phyloP scores from a whole-genome alignment of 2,797 vertebrate genomes.

The Melanotaenia maccullochi region DNA sequence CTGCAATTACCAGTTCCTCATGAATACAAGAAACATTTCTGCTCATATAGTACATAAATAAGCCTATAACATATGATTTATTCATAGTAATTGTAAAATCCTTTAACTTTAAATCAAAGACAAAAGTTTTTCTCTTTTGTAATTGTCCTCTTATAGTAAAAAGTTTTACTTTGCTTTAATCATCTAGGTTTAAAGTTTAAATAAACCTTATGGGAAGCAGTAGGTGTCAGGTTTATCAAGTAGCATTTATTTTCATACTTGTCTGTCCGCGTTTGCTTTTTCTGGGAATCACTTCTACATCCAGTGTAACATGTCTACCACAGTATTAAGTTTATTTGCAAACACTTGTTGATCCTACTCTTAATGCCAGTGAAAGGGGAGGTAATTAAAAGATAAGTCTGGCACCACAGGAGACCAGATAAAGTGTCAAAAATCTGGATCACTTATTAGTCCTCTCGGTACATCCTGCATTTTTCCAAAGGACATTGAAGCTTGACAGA shows the following conservation, averaged over 20 bases:
- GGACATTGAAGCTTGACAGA: conserved; percentile 37
- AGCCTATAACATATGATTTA: not conserved
- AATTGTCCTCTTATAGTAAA: not conserved
- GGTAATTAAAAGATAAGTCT: conserved; percentile 32
- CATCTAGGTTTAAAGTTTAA: not conserved
- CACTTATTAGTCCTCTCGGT: conserved; percentile 24
- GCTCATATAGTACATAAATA: not conserved
- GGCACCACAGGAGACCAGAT: conserved; percentile 25
- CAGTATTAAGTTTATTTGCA: conserved; percentile 16
- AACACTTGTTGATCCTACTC: conserved; percentile 45
- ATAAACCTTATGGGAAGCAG: not conserved
- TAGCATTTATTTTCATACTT: not conserved
- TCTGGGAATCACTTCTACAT: conserved; percentile 4
- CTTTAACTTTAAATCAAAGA: not conserved
- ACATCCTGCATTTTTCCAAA: conserved; percentile 18
- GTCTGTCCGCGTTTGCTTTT: not conserved
- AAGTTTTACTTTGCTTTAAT: not conserved
- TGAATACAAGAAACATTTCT: not conserved
- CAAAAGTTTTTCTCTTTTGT: not conserved
- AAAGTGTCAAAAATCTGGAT: conserved; percentile 41
- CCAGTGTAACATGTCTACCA: not conserved
- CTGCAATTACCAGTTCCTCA: not conserved
- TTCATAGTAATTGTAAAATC: not conserved
- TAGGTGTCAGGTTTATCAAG: not conserved
- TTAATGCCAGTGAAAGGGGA: conserved; percentile 23